These are phyloP conservation scores for Cyphomyrus discorhynchus DNA, from an alignment of 2,113 vertebrate species.

Conservation along the genomic window DNA sequence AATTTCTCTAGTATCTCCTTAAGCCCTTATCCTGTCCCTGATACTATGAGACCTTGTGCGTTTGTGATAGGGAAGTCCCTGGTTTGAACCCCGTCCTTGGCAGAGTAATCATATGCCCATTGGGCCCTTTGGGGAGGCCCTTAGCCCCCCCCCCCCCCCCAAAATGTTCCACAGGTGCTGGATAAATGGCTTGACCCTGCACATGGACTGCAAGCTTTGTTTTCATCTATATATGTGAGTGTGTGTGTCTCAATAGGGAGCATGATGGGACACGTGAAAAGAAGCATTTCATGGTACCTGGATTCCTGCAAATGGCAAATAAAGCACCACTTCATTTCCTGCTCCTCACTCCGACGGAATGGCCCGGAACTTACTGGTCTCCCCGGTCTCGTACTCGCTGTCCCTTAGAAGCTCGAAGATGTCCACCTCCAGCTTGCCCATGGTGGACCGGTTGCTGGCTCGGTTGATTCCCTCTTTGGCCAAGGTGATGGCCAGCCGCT, in stretches of 20 bases:
- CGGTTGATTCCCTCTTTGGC: slow-evolving; percentile 75
- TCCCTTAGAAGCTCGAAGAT: slow-evolving; percentile 76
- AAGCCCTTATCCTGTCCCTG: background rate
- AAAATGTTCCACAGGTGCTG: background rate
- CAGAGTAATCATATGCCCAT: background rate
- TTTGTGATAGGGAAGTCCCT: background rate
- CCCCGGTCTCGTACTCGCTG: slow-evolving; percentile 77
- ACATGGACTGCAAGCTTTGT: background rate
- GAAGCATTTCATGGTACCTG: background rate
- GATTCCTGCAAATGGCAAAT: background rate
- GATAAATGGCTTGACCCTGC: background rate
- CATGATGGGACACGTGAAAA: background rate
- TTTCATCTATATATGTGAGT: too few relatives aligned
- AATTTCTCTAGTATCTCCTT: background rate
- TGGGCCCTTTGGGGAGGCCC: background rate
- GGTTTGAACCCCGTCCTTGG: background rate
- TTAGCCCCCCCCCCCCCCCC: background rate
- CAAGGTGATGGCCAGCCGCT: slow-evolving; percentile 75
- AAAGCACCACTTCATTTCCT: background rate
- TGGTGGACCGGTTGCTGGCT: slow-evolving; percentile 62
- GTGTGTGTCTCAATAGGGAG: background rate
- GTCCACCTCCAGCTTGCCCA: slow-evolving; percentile 70
- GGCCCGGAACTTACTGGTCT: slow-evolving; percentile 68
- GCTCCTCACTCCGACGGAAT: background rate
- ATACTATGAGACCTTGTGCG: background rate